Conservation (phyloP, 2,113 vertebrate genomes). For the Cacatua alba region DNA sequence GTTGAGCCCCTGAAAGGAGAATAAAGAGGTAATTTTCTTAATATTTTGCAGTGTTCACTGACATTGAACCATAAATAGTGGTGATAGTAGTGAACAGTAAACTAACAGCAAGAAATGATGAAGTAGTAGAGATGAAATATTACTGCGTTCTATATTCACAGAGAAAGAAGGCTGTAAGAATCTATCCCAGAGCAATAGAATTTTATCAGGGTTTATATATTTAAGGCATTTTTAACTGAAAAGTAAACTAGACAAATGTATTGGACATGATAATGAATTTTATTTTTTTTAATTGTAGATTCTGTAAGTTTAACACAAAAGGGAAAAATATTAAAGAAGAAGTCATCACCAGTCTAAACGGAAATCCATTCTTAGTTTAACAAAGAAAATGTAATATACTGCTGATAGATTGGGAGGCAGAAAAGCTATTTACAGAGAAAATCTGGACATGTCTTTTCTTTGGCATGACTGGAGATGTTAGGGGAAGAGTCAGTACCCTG, state of each 20-base stretch:
- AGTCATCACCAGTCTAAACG: not conserved
- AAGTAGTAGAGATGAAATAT: not conserved
- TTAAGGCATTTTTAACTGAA: not conserved
- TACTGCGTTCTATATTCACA: not conserved
- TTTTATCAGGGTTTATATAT: not conserved
- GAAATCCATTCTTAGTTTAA: not conserved
- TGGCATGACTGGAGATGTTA: not conserved
- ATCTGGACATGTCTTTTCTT: not conserved
- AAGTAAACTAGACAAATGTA: not conserved
- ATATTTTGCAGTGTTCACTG: not conserved
- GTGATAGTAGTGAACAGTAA: not conserved
- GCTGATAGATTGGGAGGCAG: not conserved
- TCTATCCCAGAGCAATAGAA: not conserved
- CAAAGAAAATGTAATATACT: not conserved
- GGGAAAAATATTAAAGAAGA: not conserved
- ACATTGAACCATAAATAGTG: not conserved
- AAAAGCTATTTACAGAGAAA: not conserved
- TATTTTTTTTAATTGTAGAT: not conserved
- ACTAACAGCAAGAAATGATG: not conserved
- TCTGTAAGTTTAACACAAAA: not conserved
- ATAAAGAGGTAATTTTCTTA: not conserved
- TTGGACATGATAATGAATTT: not conserved
- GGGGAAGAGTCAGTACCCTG: not conserved
- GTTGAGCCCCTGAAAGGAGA: not conserved
- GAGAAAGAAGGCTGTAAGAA: not conserved